Percentiles rank a stretch among this genome's conserved stretches.
Evolutionary conservation across 1,140 invertebrate genomes (phyloP).

Genomic region (Ditylenchus dipsaci): DNA sequence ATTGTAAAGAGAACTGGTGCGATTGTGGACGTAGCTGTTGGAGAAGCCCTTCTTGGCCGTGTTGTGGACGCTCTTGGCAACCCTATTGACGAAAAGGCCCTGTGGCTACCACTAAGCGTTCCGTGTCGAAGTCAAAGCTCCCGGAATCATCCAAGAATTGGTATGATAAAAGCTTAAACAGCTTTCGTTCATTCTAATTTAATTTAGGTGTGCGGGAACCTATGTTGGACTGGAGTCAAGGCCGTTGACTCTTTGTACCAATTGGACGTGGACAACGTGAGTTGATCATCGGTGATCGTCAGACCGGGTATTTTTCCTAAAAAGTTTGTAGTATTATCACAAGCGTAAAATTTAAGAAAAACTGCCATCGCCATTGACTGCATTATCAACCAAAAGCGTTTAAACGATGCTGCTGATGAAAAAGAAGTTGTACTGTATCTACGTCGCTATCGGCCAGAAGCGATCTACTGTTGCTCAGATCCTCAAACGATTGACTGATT

Average conservation of each 20-base stretch:
- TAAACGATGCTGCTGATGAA: conserved; percentile 90
- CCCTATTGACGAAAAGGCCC: conserved; percentile 60
- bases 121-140: conserved; percentile 98
- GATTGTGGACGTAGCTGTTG: conserved; percentile 98
- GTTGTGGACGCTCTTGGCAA: conserved; percentile 94
- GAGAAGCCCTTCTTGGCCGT: conserved; percentile 86
- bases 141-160: conserved; percentile 94
- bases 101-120: conserved; percentile 50
- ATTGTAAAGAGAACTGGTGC: conserved; percentile 99
- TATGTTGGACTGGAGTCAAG: conserved; percentile 99
- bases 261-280: conserved; percentile 99
- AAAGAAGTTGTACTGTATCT: conserved; percentile 99
- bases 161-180: too few relatives aligned
- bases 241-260: conserved; percentile 95
- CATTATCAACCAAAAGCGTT: conserved; percentile 98
- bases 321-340: conserved; percentile 3
- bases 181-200: too few relatives aligned
- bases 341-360: conserved; percentile 67
- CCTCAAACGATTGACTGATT: conserved; percentile 88
- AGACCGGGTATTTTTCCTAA: conserved; percentile 74
- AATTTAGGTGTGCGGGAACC: conserved; percentile 88
- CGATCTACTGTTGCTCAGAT: conserved; percentile 98
- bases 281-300: conserved; percentile 99
- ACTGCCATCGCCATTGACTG: conserved; percentile 98
- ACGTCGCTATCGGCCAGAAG: conserved; percentile 95